A percentile compares a stretch with the other conserved stretches of the same genome.
Conservation (phyloP, 1,140 invertebrate species). For the Diabrotica undecimpunctata region DNA sequence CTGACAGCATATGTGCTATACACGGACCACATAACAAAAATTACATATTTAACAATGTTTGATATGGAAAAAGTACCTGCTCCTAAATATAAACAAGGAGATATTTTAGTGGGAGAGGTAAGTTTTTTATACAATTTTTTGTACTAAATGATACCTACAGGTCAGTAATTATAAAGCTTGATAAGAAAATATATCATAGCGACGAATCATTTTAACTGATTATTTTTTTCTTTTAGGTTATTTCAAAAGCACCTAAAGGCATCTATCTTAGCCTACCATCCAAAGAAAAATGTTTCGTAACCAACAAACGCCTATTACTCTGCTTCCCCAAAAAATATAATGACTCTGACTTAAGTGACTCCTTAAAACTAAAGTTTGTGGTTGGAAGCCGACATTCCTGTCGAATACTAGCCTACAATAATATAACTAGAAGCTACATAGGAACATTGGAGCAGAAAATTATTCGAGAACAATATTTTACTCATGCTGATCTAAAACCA, state of each 20-base stretch:
- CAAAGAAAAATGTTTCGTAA: constrained; percentile 54
- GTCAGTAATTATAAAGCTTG: no score
- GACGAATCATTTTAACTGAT: no score
- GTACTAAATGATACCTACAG: no score
- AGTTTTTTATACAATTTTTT: background rate
- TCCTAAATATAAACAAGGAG: constrained; percentile 45
- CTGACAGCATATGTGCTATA: constrained; percentile 61
- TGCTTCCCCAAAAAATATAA: constrained; percentile 19
- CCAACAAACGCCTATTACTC: constrained; percentile 44
- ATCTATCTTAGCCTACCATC: constrained; percentile 55
- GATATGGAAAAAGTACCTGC: constrained; percentile 46
- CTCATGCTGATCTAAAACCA: constrained; percentile 49
- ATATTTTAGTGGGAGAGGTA: constrained; percentile 51
- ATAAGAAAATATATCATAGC: no score
- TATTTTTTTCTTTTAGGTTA: constrained; percentile 35
- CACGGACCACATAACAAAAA: constrained; percentile 63
- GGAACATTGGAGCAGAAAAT: constrained; percentile 56
- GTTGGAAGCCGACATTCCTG: constrained; percentile 54
- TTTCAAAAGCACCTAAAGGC: constrained; percentile 51
- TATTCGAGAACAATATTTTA: constrained; percentile 52
- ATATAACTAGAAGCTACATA: constrained; percentile 56
- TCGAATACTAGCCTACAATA: constrained; percentile 56
- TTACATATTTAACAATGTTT: constrained; percentile 56
- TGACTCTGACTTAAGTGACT: constrained; percentile 42
- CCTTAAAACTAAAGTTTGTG: constrained; percentile 48